These are phyloP conservation scores for Australoheros facetus DNA, from an alignment of 2,797 vertebrate genomes.

Conservation along the genomic window DNA sequence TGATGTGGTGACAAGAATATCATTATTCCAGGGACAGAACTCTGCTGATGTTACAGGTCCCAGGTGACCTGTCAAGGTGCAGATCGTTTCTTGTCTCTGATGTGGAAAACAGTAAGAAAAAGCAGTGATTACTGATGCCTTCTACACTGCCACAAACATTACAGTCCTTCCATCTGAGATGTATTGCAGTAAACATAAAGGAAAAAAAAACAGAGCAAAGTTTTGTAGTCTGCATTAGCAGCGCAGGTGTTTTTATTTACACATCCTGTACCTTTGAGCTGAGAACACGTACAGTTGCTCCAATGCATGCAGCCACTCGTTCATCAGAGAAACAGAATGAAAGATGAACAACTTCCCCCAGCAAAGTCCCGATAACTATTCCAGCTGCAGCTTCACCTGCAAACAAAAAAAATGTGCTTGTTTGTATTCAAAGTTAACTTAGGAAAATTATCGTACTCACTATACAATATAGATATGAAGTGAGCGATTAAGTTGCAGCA, in stretches of 20 bases:
- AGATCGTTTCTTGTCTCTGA: constrained; percentile 69
- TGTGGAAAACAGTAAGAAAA: constrained; percentile 6
- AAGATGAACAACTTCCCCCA: constrained; percentile 75
- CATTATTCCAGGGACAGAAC: constrained; percentile 85
- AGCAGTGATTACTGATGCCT: neutral
- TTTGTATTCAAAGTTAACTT: neutral
- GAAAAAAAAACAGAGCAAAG: neutral
- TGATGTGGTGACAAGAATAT: constrained; percentile 84
- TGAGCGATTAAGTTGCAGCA: neutral
- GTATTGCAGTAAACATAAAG: neutral
- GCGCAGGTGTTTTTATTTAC: too few relatives aligned
- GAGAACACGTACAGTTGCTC: constrained; percentile 67
- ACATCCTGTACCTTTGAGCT: constrained; percentile 71
- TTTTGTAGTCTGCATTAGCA: too few relatives aligned
- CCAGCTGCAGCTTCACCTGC: constrained; percentile 76
- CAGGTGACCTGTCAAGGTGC: constrained; percentile 80
- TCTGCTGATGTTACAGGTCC: constrained; percentile 86
- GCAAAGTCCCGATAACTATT: constrained; percentile 73
- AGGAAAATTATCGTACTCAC: neutral
- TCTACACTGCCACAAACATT: neutral
- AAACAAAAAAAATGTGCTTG: constrained; percentile 29
- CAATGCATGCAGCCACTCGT: constrained; percentile 75
- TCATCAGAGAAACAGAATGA: constrained; percentile 75
- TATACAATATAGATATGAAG: neutral
- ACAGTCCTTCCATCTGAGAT: neutral